A percentile compares a stretch with the other conserved stretches of the same genome.
phyloP scores from a whole-genome alignment of 2,113 vertebrate species.

The Semnornis frantzii region DNA sequence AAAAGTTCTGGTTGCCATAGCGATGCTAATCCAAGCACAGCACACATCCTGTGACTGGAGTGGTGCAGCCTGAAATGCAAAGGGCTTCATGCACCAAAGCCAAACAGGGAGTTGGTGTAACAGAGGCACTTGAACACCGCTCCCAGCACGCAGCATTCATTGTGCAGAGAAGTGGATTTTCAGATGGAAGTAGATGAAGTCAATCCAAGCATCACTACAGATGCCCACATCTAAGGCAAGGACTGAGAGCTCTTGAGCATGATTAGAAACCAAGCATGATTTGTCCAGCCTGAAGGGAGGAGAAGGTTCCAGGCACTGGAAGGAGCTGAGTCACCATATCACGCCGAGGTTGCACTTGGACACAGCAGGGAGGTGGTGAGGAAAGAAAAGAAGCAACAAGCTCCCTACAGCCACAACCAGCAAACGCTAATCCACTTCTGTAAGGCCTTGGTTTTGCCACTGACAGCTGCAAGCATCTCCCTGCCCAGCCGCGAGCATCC shows the following conservation, averaged over 20 bases:
- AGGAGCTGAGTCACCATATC: background rate
- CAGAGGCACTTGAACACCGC: background rate
- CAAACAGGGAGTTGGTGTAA: background rate
- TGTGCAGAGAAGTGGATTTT: conserved; percentile 2
- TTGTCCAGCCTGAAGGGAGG: background rate
- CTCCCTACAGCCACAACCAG: rapidly evolving
- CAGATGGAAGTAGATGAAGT: background rate
- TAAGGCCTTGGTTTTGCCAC: background rate
- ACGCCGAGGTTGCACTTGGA: rapidly evolving
- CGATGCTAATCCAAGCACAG: conserved; percentile 10
- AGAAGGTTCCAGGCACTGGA: background rate
- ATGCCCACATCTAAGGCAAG: background rate
- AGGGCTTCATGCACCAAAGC: background rate
- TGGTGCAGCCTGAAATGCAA: background rate
- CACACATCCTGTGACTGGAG: background rate
- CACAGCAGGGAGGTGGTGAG: background rate
- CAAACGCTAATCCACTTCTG: background rate
- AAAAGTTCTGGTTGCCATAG: conserved; percentile 11
- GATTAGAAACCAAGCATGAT: background rate
- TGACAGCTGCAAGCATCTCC: too few species aligned
- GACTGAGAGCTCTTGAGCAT: background rate
- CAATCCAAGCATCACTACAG: background rate
- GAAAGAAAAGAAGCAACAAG: background rate
- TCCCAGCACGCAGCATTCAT: background rate
- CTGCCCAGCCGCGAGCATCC: background rate